phyloP scores from a whole-genome alignment of 2,113 vertebrate genomes.

The Myotis lucifugus region DNA sequence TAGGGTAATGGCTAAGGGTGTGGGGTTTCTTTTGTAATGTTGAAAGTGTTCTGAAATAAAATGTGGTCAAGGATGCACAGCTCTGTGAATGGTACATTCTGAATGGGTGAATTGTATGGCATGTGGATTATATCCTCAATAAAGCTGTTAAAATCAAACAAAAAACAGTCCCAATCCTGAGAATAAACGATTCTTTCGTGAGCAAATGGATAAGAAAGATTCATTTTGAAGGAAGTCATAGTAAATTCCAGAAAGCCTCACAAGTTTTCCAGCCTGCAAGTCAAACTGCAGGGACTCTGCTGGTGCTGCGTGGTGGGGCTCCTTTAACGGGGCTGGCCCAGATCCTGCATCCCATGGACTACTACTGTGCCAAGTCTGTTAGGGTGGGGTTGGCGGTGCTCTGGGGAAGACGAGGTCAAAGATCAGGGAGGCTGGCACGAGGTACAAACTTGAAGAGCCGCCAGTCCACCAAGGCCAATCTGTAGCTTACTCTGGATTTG shows the following conservation, averaged over 20 bases:
- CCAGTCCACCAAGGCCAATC: background rate
- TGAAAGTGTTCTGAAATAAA: background rate
- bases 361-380: background rate
- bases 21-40: background rate
- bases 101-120: background rate
- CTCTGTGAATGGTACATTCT: background rate
- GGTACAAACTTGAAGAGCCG: background rate
- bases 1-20: background rate
- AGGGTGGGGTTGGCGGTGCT: background rate
- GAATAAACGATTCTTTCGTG: background rate
- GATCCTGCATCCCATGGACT: background rate
- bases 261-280: background rate
- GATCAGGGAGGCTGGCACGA: background rate
- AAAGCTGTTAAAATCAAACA: background rate
- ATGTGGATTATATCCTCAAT: background rate
- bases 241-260: background rate
- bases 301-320: background rate
- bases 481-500: background rate
- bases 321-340: background rate
- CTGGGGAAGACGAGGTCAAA: background rate
- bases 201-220: background rate
- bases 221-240: background rate
- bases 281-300: background rate
- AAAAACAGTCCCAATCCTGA: background rate
- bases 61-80: background rate